Evolutionary conservation across 2,797 vertebrate species (phyloP).

Genomic region (Babyrousa celebensis): DNA sequence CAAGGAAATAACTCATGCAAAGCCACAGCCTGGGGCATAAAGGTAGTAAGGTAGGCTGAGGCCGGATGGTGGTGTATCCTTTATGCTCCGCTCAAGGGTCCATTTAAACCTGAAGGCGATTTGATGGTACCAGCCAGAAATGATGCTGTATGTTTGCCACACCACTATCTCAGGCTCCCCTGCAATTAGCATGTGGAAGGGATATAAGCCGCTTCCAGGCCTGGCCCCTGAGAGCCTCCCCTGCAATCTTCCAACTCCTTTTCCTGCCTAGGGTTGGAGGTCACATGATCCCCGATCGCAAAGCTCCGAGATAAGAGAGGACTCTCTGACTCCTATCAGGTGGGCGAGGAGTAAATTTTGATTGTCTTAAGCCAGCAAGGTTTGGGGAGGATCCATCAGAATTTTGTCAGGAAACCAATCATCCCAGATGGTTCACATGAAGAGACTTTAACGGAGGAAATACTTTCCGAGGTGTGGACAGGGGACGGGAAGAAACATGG

Average conservation of each 20-base stretch:
- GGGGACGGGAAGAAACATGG: background rate
- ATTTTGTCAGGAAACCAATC: slow-evolving; percentile 37
- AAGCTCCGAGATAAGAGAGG: background rate
- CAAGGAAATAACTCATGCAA: background rate
- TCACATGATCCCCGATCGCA: background rate
- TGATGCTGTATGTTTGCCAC: background rate
- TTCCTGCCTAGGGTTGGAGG: background rate
- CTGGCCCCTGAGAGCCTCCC: background rate
- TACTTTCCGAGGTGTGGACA: slow-evolving; percentile 22
- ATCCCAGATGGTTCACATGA: slow-evolving; percentile 18
- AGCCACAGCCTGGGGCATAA: background rate
- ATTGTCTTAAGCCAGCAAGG: slow-evolving; percentile 24
- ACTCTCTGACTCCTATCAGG: background rate
- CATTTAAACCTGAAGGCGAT: slow-evolving; percentile 44
- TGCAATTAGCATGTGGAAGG: background rate
- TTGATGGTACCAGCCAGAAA: background rate
- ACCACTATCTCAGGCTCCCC: background rate
- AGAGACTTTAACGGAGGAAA: slow-evolving; percentile 28
- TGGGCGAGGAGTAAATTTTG: background rate
- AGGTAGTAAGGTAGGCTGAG: background rate
- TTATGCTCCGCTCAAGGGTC: background rate
- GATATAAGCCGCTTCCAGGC: background rate
- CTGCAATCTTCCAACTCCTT: background rate
- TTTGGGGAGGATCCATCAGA: background rate
- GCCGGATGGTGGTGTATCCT: background rate